Evolutionary conservation across 2,113 vertebrate species (phyloP).

Genomic region (human): GRCh38 chr12:91329501-91330000

Average conservation of each 20-base stretch:
- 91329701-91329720: neutral
- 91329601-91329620: neutral
- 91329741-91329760: conserved; percentile 36
- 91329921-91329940: neutral
- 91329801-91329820: neutral
- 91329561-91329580: neutral
- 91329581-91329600: rapidly evolving
- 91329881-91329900: neutral
- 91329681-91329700: neutral
- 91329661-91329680: neutral
- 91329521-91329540: conserved; percentile 29
- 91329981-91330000: neutral
- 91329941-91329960: neutral
- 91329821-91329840: neutral
- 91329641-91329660: neutral
- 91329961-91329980: neutral
- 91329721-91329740: conserved; percentile 46
- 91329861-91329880: neutral
- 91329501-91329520: neutral
- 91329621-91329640: neutral
- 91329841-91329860: neutral
- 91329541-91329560: neutral
- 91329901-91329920: neutral
- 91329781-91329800: neutral
- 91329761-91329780: conserved; percentile 40